Evolutionary conservation across 2,797 vertebrate species (phyloP).

Genomic region (Margarornis squamiger): DNA sequence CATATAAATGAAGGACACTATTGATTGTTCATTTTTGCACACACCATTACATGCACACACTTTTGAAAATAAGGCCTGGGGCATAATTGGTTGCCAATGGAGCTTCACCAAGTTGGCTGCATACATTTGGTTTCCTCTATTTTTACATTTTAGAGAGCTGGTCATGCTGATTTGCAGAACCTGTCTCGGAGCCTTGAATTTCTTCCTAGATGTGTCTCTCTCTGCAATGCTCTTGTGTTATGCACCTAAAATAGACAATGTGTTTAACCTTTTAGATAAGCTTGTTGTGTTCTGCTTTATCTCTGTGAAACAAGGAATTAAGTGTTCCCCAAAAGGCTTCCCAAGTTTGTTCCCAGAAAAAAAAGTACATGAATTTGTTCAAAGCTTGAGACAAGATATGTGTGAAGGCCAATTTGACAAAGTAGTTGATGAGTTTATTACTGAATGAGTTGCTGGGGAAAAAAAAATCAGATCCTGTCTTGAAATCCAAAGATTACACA

Average conservation of each 20-base stretch:
- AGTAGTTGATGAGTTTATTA: background rate
- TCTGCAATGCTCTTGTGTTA: background rate
- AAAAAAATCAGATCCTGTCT: background rate
- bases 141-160: background rate
- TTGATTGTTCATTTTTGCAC: slow-evolving; percentile 42
- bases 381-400: background rate
- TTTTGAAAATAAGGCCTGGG: background rate
- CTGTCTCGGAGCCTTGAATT: background rate
- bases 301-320: background rate
- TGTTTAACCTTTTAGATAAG: background rate
- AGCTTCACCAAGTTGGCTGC: slow-evolving; percentile 25
- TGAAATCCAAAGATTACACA: background rate
- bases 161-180: background rate
- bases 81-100: slow-evolving; percentile 33
- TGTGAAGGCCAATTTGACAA: background rate
- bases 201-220: background rate
- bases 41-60: slow-evolving; percentile 26
- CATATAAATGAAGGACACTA: background rate
- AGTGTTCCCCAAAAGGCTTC: background rate
- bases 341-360: background rate
- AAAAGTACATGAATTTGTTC: background rate
- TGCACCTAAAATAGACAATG: background rate
- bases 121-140: background rate
- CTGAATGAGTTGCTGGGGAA: background rate
- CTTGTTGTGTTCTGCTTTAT: background rate